Conservation (phyloP, 2,888 invertebrate genomes). For the Caenorhabditis macrosperma region DNA sequence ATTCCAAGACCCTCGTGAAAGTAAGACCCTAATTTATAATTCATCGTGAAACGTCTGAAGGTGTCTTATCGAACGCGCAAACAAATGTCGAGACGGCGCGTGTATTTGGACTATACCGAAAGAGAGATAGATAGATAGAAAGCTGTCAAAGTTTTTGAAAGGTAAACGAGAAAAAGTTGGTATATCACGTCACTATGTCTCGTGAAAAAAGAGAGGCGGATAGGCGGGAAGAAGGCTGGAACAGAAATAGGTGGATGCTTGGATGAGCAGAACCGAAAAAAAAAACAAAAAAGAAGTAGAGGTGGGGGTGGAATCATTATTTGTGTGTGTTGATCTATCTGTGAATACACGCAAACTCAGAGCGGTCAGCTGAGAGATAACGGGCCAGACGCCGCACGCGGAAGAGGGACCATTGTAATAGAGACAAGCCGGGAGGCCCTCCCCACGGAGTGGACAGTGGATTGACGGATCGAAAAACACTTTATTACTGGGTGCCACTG, state of each 20-base stretch:
- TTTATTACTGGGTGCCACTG: conserved; percentile 15
- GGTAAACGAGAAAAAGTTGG: not conserved
- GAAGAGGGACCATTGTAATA: conserved; percentile 46
- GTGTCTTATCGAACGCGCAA: conserved; percentile 14
- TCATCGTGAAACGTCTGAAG: conserved; percentile 8
- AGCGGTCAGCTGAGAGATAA: conserved; percentile 52
- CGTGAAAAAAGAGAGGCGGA: not conserved
- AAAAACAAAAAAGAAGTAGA: conserved; percentile 20
- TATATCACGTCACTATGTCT: conserved; percentile 8
- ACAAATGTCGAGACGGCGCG: conserved; percentile 2
- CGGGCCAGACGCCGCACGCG: conserved; percentile 17
- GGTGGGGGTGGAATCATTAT: conserved; percentile 18
- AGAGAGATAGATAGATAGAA: not conserved
- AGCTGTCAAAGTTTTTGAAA: conserved; percentile 43
- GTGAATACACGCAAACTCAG: conserved; percentile 22
- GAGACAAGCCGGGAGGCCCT: conserved; percentile 4
- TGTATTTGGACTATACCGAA: not conserved
- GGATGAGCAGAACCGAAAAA: not conserved
- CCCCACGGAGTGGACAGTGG: conserved; percentile 45
- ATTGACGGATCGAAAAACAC: conserved; percentile 51
- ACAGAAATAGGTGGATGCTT: not conserved
- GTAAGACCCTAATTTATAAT: conserved; percentile 6
- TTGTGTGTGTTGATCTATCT: conserved; percentile 43
- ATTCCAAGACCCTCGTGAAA: too few relatives aligned
- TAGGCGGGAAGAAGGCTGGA: not conserved